Evolutionary conservation across 1,140 invertebrate species (phyloP), one percentile per base, ranked within the genome.

Genomic region (Brachionus manjavacas): DNA sequence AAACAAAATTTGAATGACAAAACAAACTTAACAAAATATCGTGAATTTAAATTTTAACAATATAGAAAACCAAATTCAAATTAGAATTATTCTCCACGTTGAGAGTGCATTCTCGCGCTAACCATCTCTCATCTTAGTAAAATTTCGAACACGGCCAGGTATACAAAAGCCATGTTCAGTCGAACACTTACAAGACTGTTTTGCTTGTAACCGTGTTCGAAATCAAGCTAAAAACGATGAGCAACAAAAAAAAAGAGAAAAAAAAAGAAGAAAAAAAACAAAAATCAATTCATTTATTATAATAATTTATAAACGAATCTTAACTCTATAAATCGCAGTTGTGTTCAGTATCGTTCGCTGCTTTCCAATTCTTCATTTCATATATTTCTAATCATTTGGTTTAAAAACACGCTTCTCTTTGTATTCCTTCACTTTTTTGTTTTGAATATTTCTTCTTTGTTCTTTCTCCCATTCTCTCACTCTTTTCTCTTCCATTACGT

Each of bases 271-370:
- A 60, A 25, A 20, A 20, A 60, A 60, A 60, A 60, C 52, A 60
- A 60, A 60, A 60, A 60, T 60, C 52, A 60, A 60, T 60, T 60
- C 52, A 60, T 60, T 60, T 60, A 60, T 60, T 60, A 60, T 60
- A 60, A 60, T 60, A 60, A 60, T 60, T 60, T 60, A 60, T 60
- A 60, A 60, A 60, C 20, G 52, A 60, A 60, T 60, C 0, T 60
- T 23, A 60, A 60, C 52, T 60, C 20, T 60, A 8, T 60, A 60
- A 60, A 60, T 60, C 52, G 52, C 52, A 60, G 52, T 60, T 60
- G 52, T 60, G 16, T 7, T 35, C 20, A 25, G 20, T 2, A 25
- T 60, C 52, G 52, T 60, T 60, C 52, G 52, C 20, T 60, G 20
- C 52, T 60, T 60, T 60, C 16, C 52, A 60, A 60, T 20, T 60